Evolutionary conservation across 2,797 vertebrate genomes (phyloP), one percentile per base, ranked within the genome.

Genomic region (Centroberyx gerrardi): DNA sequence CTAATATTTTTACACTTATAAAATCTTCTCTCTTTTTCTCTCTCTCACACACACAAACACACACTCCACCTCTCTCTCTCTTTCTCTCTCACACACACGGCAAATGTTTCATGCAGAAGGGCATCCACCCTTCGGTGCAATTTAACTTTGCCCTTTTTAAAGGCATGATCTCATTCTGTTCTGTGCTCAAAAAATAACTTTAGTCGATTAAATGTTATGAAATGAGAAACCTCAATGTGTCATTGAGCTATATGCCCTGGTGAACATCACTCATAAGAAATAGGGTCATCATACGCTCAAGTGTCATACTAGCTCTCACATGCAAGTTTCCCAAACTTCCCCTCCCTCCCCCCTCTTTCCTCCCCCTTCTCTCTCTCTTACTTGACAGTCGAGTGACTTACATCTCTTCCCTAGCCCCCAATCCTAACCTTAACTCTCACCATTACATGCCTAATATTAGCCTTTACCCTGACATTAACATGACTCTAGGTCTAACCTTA

Each of bases 171-270:
- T 91, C 87, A 92, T 93, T 92, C 82, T 90, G 81, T 86, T 88
- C 82, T 74, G 27, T 46, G 46, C 84, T 93, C 76, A 90, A 90
- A 93, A 93, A 93, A 90, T 82, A 91, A 91, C 88, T 87, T 81
- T 67, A 84, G 85, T 90, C 81, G 84, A 94, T 94, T 92, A 93
- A 90, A 91, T 88, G 89, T 85, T 90, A 86, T 92, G 87, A 94
- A 92, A 94, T 90, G 82, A 93, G 90, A 93, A 93, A 94, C 91
- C 93, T 87, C 86, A 93, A 94, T 93, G 91, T 94, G 92, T 95
- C 94, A 95, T 51, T 78, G 82, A 90, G 90, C 88, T 84, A 76
- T 85, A 92, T 91, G 92, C 91, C 93, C 91, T 89, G 91, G 89
- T 93, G 92, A 92, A 87, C 90, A 89, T 90, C 90, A 87, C 86